Evolutionary conservation across 2,888 invertebrate genomes (phyloP).

Genomic region (Loripinus fragilis): DNA sequence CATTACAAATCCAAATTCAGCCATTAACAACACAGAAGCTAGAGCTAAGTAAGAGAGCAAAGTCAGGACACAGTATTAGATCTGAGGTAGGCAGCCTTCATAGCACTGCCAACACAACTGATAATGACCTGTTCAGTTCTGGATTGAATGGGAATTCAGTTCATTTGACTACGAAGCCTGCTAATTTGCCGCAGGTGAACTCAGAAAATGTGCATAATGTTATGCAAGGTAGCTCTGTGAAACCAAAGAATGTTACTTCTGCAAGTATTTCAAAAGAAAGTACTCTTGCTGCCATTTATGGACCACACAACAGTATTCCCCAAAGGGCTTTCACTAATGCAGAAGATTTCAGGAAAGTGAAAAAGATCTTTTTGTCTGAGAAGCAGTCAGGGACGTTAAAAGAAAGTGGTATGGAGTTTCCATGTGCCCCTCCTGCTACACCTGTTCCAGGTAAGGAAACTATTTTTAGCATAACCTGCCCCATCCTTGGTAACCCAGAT

Average conservation of each 20-base stretch:
- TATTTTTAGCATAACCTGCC: too few relatives aligned
- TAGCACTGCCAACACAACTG: neutral
- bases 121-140: neutral
- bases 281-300: slow-evolving; percentile 49
- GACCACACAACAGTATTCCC: slow-evolving; percentile 47
- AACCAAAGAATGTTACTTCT: neutral
- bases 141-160: neutral
- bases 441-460: slow-evolving; percentile 74
- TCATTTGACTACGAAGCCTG: slow-evolving; percentile 41
- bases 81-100: slow-evolving; percentile 18
- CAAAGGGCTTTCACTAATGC: slow-evolving; percentile 37
- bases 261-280: slow-evolving; percentile 37
- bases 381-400: slow-evolving; percentile 73
- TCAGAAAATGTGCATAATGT: neutral
- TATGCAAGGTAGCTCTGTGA: neutral
- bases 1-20: slow-evolving; percentile 22
- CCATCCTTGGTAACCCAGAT: too few relatives aligned
- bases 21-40: slow-evolving; percentile 39
- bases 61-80: slow-evolving; percentile 51
- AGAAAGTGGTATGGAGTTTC: slow-evolving; percentile 73
- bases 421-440: slow-evolving; percentile 79
- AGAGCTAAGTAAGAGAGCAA: slow-evolving; percentile 39
- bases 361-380: slow-evolving; percentile 76
- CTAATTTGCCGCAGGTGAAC: slow-evolving; percentile 35
- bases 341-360: slow-evolving; percentile 61